Evolutionary conservation across 2,888 invertebrate species (phyloP).

Genomic region (Mesorhabditis belari): DNA sequence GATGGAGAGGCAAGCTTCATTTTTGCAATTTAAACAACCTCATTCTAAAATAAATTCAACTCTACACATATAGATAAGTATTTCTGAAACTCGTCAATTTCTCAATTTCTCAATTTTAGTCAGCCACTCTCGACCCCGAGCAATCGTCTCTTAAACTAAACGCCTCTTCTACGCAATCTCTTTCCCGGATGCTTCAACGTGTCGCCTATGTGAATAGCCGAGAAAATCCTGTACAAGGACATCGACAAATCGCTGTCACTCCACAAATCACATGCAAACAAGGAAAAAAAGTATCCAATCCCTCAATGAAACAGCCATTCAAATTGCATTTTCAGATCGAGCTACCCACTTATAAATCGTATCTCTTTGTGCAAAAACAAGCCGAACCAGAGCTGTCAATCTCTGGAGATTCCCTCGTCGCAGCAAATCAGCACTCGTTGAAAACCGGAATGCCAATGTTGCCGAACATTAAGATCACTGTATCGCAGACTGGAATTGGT

Average conservation of each 20-base stretch:
- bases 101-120: slow-evolving; percentile 34
- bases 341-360: slow-evolving; percentile 72
- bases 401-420: slow-evolving; percentile 70
- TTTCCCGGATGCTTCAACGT: slow-evolving; percentile 23
- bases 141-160: slow-evolving; percentile 56
- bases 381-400: slow-evolving; percentile 67
- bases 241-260: slow-evolving; percentile 75
- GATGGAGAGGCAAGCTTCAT: slow-evolving; percentile 70
- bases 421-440: slow-evolving; percentile 78
- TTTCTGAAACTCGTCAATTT: slow-evolving; percentile 1
- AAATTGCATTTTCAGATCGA: slow-evolving; percentile 21
- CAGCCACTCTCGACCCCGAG: slow-evolving; percentile 55
- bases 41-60: too few relatives aligned
- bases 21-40: too few relatives aligned
- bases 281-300: slow-evolving; percentile 17
- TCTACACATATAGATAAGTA: too few relatives aligned
- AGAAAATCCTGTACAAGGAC: slow-evolving; percentile 86
- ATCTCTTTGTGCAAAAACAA: slow-evolving; percentile 78
- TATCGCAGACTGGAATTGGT: slow-evolving; percentile 48
- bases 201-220: slow-evolving; percentile 84
- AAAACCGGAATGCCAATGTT: slow-evolving; percentile 79
- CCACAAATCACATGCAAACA: slow-evolving; percentile 68
- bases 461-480: slow-evolving; percentile 71
- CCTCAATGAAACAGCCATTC: not conserved
- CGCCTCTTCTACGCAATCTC: slow-evolving; percentile 53